A percentile compares a stretch with the other conserved stretches of the same genome.
Evolutionary conservation across 2,797 vertebrate genomes (phyloP).

Genomic region (Neoniphon sammara): DNA sequence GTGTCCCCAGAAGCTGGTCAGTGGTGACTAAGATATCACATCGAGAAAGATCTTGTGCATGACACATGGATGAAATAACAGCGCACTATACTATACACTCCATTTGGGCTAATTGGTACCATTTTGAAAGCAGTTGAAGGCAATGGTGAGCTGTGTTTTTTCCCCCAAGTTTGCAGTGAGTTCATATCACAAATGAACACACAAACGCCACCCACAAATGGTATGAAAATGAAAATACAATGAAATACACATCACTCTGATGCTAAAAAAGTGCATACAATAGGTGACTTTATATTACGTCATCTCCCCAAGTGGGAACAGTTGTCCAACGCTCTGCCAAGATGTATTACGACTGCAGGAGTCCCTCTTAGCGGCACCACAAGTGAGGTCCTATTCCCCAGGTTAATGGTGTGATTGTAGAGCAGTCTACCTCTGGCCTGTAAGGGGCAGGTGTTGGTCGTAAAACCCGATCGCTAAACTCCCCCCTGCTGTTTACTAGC

Average conservation of each 20-base stretch:
- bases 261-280: constrained; percentile 26
- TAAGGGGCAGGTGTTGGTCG: constrained; percentile 67
- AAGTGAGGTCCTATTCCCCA: constrained; percentile 39
- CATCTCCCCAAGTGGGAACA: constrained; percentile 42
- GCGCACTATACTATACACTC: too few species aligned
- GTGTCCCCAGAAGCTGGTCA: too few species aligned
- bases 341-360: constrained; percentile 49
- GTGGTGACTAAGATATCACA: too few species aligned
- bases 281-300: constrained; percentile 26
- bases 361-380: constrained; percentile 3
- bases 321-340: constrained; percentile 43
- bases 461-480: constrained; percentile 57
- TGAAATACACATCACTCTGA: neutral
- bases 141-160: too few species aligned
- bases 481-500: constrained; percentile 67
- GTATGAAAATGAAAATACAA: constrained; percentile 12
- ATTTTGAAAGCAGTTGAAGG: too few species aligned
- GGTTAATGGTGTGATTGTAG: constrained; percentile 49
- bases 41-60: too few species aligned
- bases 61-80: too few species aligned
- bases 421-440: constrained; percentile 46
- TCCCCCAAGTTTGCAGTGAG: too few species aligned
- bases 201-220: too few species aligned
- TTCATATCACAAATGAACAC: too few species aligned
- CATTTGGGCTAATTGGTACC: too few species aligned